Evolutionary conservation across 2,888 invertebrate species (phyloP).

Genomic region (Noctua janthe): DNA sequence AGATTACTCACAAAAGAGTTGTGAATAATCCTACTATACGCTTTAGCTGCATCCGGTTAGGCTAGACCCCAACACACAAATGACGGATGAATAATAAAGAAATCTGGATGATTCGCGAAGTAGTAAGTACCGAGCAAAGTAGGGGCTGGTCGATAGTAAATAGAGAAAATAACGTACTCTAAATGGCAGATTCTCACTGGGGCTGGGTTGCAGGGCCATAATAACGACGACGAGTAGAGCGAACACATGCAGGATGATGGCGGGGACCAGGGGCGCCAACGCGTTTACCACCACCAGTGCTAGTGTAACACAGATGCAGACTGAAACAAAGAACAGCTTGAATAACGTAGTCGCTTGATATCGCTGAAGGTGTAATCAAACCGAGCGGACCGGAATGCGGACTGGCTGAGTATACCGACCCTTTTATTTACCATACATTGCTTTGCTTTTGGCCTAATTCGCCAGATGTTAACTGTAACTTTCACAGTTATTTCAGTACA

Average conservation of each 20-base stretch:
- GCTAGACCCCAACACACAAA: background rate
- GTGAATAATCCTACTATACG: background rate
- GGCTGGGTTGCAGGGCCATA: conserved; percentile 82
- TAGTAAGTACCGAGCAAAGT: background rate
- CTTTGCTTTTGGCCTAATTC: background rate
- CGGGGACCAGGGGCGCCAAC: conserved; percentile 68
- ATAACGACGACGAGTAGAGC: conserved; percentile 75
- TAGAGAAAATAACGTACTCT: conserved; percentile 71
- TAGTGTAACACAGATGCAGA: conserved; percentile 72
- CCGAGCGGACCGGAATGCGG: background rate
- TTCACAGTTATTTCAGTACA: background rate
- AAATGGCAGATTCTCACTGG: conserved; percentile 75
- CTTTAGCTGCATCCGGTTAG: background rate
- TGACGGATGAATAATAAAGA: background rate
- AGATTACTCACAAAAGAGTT: background rate
- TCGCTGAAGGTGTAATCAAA: background rate
- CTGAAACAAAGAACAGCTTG: conserved; percentile 71
- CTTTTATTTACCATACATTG: background rate
- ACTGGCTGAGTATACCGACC: background rate
- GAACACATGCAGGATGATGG: conserved; percentile 72
- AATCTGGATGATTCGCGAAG: background rate
- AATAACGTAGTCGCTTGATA: background rate
- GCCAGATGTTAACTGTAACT: background rate
- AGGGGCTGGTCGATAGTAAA: background rate
- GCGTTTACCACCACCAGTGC: conserved; percentile 73